Conservation (phyloP, 2,888 invertebrate genomes). For the Dione juno region DNA sequence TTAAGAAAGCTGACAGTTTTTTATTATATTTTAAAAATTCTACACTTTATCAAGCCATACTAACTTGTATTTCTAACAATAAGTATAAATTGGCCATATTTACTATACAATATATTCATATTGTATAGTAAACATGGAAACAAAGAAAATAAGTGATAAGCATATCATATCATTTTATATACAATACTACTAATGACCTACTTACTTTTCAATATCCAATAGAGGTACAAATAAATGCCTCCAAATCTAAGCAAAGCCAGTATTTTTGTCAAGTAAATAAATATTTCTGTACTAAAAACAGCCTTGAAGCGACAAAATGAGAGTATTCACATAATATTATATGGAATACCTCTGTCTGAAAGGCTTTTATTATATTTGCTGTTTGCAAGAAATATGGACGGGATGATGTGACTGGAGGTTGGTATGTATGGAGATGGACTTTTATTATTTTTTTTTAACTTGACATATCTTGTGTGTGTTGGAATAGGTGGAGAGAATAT, state of each 20-base stretch:
- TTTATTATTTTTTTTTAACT: background rate
- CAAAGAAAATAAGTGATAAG: no score
- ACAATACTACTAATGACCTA: no score
- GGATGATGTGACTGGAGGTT: constrained; percentile 52
- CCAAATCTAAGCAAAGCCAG: background rate
- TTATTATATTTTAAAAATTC: no score
- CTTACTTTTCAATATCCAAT: no score
- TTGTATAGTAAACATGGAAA: no score
- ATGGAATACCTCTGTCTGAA: constrained; percentile 46
- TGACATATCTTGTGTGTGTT: background rate
- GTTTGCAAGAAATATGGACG: constrained; percentile 69
- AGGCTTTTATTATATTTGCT: constrained; percentile 71
- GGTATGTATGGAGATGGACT: constrained; percentile 43
- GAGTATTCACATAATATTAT: constrained; percentile 35
- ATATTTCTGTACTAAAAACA: constrained; percentile 16
- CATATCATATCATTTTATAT: no score
- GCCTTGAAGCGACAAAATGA: constrained; percentile 36
- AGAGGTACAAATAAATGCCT: no score
- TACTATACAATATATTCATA: no score
- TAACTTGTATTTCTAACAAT: no score
- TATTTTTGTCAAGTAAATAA: background rate
- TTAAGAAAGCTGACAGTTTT: no score
- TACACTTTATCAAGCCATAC: no score
- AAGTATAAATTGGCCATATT: no score
- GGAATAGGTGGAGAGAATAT: background rate